Base-by-base conservation (phyloP, 1,140 invertebrate genomes). In the Pseudoatta argentina region DNA sequence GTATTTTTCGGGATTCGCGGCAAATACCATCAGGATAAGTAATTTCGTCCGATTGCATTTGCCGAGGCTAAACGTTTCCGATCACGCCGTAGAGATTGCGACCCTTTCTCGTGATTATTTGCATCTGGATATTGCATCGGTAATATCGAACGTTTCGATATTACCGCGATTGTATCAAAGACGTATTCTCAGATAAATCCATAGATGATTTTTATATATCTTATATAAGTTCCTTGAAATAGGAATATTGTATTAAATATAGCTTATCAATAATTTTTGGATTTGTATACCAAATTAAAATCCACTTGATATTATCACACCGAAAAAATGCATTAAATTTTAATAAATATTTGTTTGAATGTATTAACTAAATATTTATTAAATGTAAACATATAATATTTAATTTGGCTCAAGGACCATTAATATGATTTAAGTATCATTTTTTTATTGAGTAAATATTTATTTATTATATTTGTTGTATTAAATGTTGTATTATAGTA, bases 31-130 rank as follows among this genome's bases (percentile, higher is more conserved):
- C 61, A 34, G 24, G 18, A 8, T 63, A 63, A 83, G 69, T 83
- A 75, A 83, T 83, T 27, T 83, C 34, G 64, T 71, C 24, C 55
- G 57, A 75, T 83, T 83, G 69, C 55, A 75, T 75, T 61, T 34
- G 8, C 24, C 44, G 67, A 48, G 39, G 79, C 21, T 73, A 57
- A 83, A 75, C 66, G 51, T 75, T 63, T 63, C 57, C 66, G 34
- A 71, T 57, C 18, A 30, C 48, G 18, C 18, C 48, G 27, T 21
- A n/a, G 21, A 57, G 16, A 71, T 72, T 67, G 44, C 48, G 48
- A 18, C 24, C 14, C n/a, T 21, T 82, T 30, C 24, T 21, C 14
- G 18, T 18, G 53, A 27, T 69, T 39, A 27, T 81, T 67, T 12
- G 53, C 51, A 16, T 81, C 30, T 39, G 16, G 16, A 81, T 30